Evolutionary conservation across 2,113 vertebrate species (phyloP).

Genomic region (Grammomys surdaster): DNA sequence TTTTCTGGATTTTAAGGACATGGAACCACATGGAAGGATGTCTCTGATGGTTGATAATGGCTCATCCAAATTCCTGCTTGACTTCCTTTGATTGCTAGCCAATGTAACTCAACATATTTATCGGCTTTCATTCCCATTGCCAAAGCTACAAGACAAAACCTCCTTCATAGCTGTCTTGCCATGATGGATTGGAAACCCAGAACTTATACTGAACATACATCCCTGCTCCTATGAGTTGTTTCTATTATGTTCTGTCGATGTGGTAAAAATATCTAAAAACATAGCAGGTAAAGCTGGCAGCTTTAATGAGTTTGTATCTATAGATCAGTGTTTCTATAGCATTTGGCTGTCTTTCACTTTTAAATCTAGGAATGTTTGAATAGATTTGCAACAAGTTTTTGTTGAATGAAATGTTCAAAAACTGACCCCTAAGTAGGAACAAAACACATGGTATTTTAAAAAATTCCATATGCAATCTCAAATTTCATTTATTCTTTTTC

Average conservation of each 20-base stretch:
- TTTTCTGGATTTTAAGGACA: too few relatives aligned
- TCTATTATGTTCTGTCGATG: background rate
- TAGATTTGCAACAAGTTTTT: background rate
- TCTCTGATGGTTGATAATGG: background rate
- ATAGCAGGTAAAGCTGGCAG: background rate
- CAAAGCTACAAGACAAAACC: background rate
- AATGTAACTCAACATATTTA: too few relatives aligned
- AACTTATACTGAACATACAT: background rate
- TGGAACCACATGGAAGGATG: background rate
- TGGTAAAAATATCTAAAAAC: background rate
- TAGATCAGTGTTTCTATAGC: background rate
- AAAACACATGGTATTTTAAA: slow-evolving; percentile 3
- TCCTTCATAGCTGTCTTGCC: too few relatives aligned
- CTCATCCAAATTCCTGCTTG: background rate
- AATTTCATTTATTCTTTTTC: background rate
- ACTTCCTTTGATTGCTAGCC: background rate
- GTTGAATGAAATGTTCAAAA: background rate
- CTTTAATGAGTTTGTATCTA: background rate
- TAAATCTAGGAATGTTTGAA: background rate
- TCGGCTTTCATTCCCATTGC: background rate
- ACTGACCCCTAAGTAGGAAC: background rate
- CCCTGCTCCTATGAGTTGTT: background rate
- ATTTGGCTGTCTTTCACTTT: background rate
- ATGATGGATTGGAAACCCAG: too few relatives aligned
- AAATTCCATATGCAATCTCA: background rate